Evolutionary conservation across 2,888 invertebrate species (phyloP).

Genomic region (Lacanobia wlatinum): DNA sequence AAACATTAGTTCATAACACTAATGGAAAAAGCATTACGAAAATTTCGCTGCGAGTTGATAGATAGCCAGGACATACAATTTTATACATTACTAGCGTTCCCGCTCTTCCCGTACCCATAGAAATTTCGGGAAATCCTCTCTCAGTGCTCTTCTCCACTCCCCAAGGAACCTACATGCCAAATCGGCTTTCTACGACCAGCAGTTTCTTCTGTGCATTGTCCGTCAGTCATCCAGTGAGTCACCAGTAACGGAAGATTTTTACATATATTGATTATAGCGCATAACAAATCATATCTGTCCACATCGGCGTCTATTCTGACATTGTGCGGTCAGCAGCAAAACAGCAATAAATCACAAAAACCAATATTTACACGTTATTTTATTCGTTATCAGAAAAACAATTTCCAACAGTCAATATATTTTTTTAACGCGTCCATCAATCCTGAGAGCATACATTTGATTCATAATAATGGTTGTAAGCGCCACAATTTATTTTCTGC

Average conservation of each 20-base stretch:
- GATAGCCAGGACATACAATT: no score
- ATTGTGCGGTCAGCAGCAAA: neutral
- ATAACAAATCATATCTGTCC: neutral
- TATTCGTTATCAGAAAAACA: neutral
- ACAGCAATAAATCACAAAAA: slow-evolving; percentile 1
- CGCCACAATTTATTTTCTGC: neutral
- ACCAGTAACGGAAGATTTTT: no score
- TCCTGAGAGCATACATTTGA: neutral
- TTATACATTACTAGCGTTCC: no score
- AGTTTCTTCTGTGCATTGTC: no score
- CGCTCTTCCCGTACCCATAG: no score
- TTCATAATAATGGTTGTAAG: neutral
- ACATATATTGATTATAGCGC: neutral
- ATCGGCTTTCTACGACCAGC: no score
- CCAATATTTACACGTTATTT: slow-evolving; percentile 1
- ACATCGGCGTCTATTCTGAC: neutral
- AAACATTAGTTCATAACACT: no score
- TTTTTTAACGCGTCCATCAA: slow-evolving; percentile 5
- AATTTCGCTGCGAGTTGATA: no score
- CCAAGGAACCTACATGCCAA: no score
- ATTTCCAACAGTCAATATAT: neutral
- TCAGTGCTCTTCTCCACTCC: no score
- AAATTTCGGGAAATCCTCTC: no score
- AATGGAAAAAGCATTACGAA: no score
- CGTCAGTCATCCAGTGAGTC: neutral